Evolutionary conservation across 1,140 invertebrate species (phyloP).

Genomic region (Pararge aegeria): DNA sequence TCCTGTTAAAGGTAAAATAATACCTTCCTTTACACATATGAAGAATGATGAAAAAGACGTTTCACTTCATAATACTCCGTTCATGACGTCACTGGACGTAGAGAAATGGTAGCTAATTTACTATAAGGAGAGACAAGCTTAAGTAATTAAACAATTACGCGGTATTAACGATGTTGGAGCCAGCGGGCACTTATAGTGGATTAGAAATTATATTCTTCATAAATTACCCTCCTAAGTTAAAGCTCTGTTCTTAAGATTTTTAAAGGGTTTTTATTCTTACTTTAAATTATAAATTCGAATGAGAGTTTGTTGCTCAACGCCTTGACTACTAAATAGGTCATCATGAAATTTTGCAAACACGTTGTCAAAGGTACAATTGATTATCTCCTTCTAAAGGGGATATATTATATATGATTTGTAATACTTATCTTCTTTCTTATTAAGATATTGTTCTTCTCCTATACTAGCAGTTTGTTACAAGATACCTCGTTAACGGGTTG

Average conservation of each 20-base stretch:
- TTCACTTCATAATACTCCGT: neutral
- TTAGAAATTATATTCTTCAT: constrained; percentile 18
- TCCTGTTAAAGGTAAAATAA: constrained; percentile 9
- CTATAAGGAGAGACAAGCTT: constrained; percentile 12
- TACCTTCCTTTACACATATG: neutral
- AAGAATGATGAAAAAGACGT: neutral
- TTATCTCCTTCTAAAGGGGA: too few species aligned
- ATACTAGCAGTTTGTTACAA: too few species aligned
- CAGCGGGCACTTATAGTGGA: constrained; percentile 15
- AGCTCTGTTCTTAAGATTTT: neutral
- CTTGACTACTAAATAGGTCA: too few species aligned
- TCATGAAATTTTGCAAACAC: too few species aligned
- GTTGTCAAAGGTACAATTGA: too few species aligned
- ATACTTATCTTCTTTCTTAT: too few species aligned
- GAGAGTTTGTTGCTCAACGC: too few species aligned
- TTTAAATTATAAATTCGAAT: neutral
- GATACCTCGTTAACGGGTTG: too few species aligned
- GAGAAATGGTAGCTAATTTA: constrained; percentile 11
- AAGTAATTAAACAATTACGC: constrained; percentile 22
- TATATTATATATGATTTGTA: too few species aligned
- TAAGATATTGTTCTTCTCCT: too few species aligned
- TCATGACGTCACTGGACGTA: constrained; percentile 1
- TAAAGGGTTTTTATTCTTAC: neutral
- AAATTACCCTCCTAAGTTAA: constrained; percentile 7
- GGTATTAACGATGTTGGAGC: constrained; percentile 9